A percentile compares a stretch with the other conserved stretches of the same genome.
phyloP scores from a whole-genome alignment of 1,140 invertebrate species.

The Penaeus vannamei region DNA sequence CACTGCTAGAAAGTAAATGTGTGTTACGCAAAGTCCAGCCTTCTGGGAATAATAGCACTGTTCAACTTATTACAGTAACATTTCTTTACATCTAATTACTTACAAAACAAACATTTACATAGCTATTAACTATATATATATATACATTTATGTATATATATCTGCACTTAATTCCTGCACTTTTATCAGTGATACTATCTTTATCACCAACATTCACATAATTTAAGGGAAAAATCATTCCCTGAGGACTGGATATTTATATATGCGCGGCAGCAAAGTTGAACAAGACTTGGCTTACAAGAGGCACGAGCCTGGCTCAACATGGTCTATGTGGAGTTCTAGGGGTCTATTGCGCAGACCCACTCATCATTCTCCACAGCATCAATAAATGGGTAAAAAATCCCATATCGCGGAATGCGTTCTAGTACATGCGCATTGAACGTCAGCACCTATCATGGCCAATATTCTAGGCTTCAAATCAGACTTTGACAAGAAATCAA shows the following conservation, averaged over 20 bases:
- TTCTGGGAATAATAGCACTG: slow-evolving; percentile 26
- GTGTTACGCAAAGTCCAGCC: slow-evolving; percentile 54
- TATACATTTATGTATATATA: no score
- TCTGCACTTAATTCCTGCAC: no score
- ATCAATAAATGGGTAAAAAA: slow-evolving; percentile 31
- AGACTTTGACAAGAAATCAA: no score
- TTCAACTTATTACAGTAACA: not conserved
- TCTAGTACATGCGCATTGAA: slow-evolving; percentile 48
- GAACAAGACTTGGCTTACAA: slow-evolving; percentile 52
- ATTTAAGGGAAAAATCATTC: not conserved
- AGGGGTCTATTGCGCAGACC: slow-evolving; percentile 59
- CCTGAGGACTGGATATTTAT: slow-evolving; percentile 53
- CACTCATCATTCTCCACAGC: slow-evolving; percentile 43
- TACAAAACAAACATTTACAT: not conserved
- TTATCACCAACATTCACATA: not conserved
- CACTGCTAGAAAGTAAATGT: slow-evolving; percentile 57
- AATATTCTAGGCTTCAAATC: not conserved
- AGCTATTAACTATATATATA: no score
- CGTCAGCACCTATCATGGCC: not conserved
- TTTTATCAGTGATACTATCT: no score
- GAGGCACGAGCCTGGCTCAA: slow-evolving; percentile 58
- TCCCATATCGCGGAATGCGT: slow-evolving; percentile 36
- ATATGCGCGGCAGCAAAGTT: slow-evolving; percentile 48
- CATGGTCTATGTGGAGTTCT: slow-evolving; percentile 35
- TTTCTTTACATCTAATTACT: not conserved